Evolutionary conservation across 2,113 vertebrate genomes (phyloP).

Genomic region (Mustela nigripes): DNA sequence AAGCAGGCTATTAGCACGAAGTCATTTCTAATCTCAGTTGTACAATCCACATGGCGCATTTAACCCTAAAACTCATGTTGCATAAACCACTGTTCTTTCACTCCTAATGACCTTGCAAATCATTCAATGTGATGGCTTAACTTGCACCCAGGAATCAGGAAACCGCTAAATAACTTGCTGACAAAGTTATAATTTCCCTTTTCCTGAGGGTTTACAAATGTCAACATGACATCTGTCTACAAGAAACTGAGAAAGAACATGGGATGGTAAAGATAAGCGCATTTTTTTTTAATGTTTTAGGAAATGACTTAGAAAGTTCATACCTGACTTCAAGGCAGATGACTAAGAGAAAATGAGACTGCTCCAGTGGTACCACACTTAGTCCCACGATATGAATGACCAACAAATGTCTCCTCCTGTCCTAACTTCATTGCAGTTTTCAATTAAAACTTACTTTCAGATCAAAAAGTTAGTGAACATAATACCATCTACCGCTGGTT

Average conservation of each 20-base stretch:
- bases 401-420: slow-evolving; percentile 71
- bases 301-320: slow-evolving; percentile 15
- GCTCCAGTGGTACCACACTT: slow-evolving; percentile 72
- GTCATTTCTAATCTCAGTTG: slow-evolving; percentile 56
- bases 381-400: slow-evolving; percentile 62
- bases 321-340: not conserved
- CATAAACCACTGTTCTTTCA: slow-evolving; percentile 43
- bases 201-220: not conserved
- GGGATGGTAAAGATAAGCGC: not conserved
- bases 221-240: not conserved
- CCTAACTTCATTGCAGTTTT: slow-evolving; percentile 77
- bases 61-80: slow-evolving; percentile 63
- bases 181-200: slow-evolving; percentile 61
- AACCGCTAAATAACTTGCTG: slow-evolving; percentile 42
- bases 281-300: not conserved
- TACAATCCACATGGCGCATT: not conserved
- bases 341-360: slow-evolving; percentile 77
- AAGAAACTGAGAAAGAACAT: not conserved
- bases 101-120: slow-evolving; percentile 61
- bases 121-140: slow-evolving; percentile 37
- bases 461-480: slow-evolving; percentile 26
- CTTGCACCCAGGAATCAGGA: not conserved
- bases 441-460: slow-evolving; percentile 77
- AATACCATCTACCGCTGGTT: slow-evolving; percentile 62
- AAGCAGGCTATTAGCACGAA: slow-evolving; percentile 67